Percentiles rank a stretch among this genome's conserved stretches.
These are phyloP conservation scores for Asbolus verrucosus DNA, from an alignment of 1,140 invertebrate species.

Conservation along the genomic window DNA sequence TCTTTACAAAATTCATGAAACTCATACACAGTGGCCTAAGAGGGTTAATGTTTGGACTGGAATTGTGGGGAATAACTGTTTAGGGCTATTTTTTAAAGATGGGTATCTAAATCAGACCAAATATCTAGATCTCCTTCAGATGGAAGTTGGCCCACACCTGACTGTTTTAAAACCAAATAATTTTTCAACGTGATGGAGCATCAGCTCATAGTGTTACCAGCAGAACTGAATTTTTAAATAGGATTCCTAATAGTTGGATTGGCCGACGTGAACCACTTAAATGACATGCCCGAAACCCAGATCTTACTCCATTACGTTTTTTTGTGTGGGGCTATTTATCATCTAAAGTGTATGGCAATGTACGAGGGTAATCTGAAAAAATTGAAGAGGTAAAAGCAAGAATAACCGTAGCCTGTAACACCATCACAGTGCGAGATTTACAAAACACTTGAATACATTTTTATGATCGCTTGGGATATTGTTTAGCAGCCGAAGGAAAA, in stretches of 20 bases:
- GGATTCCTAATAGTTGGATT: slow-evolving; percentile 48
- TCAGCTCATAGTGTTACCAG: slow-evolving; percentile 42
- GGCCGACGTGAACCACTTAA: slow-evolving; percentile 38
- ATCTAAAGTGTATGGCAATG: slow-evolving; percentile 9
- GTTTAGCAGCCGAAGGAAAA: no score
- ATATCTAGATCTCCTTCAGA: slow-evolving; percentile 50
- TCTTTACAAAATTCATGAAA: slow-evolving; percentile 48
- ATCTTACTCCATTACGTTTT: slow-evolving; percentile 43
- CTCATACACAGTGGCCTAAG: slow-evolving; percentile 42
- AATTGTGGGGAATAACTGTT: slow-evolving; percentile 42
- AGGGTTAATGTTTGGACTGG: slow-evolving; percentile 47
- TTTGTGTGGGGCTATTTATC: slow-evolving; percentile 41
- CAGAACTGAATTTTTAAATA: slow-evolving; percentile 40
- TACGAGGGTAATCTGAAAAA: no score
- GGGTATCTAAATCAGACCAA: slow-evolving; percentile 45
- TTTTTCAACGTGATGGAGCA: slow-evolving; percentile 51
- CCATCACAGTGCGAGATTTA: no score
- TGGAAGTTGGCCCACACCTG: slow-evolving; percentile 39
- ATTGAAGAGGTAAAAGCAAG: slow-evolving; percentile 15
- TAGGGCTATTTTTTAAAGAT: slow-evolving; percentile 49
- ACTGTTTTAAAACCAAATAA: slow-evolving; percentile 42
- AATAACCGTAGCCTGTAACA: slow-evolving; percentile 14
- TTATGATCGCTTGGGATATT: no score
- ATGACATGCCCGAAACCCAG: slow-evolving; percentile 42
- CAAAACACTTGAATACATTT: no score